Base-by-base conservation (phyloP, 2,888 invertebrate genomes). In the Bellardia pandia region DNA sequence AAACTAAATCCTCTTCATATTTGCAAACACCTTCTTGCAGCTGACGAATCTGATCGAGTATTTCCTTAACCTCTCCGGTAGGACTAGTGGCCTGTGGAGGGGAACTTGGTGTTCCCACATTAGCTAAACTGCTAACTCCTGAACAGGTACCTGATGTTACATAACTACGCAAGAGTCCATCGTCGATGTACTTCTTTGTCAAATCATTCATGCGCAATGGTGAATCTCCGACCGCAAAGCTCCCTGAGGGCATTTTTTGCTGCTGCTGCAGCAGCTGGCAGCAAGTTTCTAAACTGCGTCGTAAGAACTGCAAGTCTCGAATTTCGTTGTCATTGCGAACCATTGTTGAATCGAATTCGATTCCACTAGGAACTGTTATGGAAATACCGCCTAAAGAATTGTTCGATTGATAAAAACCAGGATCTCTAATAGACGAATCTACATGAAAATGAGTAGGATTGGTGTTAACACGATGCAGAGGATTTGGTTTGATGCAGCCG, bases 71-170 rank as follows among this genome's bases (percentile, higher is more conserved):
- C 91, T 96, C 96, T n/a, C 92, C 93, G 13, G 97, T 97, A 6
- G 97, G 97, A 91, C 97, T 97, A n/a, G 97, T 97, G 3, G 97
- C 96, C 90, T 96, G 95, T 0, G 97, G 97, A 0, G 97, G 97
- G 0, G 97, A 97, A 89, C 95, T 95, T 42, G 96, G 96, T 8
- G 96, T 96, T 69, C 95, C 96, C 85, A 95, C 92, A 91, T 96
- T 96, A 8, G 95, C 95, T 89, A 96, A 93, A 92, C 96, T 96
- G 91, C 96, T 96, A 82, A 96, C 95, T 90, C 96, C 96, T n/a
- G 96, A 96, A 76, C 95, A 94, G 58, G 95, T 95, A 89, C 94
- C 94, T 60, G 95, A 95, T 88, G 94, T 94, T 37, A 93, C 92
- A 88, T 91, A 92, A 69, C 91, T 94, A 89, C 90, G 92, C 90